These are phyloP conservation scores for Lepus timidus DNA, from an alignment of 2,113 vertebrate genomes.

Conservation along the genomic window DNA sequence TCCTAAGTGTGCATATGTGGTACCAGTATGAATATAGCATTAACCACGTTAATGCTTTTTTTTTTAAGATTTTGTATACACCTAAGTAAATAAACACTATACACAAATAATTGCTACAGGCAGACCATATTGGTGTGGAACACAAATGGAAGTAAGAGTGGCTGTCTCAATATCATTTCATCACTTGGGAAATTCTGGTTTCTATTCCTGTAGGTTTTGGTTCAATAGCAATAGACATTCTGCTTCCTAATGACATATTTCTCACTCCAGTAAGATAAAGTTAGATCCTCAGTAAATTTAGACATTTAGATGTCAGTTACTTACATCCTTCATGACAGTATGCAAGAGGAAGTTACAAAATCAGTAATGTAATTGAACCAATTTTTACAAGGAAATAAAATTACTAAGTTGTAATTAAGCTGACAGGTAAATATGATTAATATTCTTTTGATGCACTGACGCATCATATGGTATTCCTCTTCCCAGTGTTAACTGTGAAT, in stretches of 20 bases:
- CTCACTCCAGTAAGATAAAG: not conserved
- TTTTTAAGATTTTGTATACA: not conserved
- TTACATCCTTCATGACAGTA: not conserved
- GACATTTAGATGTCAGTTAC: not conserved
- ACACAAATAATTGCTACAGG: too few relatives aligned
- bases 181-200: not conserved
- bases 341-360: not conserved
- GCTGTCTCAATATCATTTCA: not conserved
- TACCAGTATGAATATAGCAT: not conserved
- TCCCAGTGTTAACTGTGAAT: not conserved
- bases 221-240: not conserved
- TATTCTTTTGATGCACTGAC: not conserved
- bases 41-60: not conserved
- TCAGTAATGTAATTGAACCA: not conserved
- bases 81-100: not conserved
- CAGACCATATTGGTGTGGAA: not conserved
- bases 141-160: not conserved
- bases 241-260: not conserved
- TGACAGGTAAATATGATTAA: not conserved
- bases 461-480: not conserved
- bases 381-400: not conserved
- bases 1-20: not conserved
- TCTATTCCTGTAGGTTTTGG: not conserved
- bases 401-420: not conserved
- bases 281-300: not conserved